Evolutionary conservation across 30 jellyfish, hydroid and myxozoan genomes (phyloP), one percentile per base, ranked within the genome.

Genomic region (Hydractinia symbiolongicarpus): DNA sequence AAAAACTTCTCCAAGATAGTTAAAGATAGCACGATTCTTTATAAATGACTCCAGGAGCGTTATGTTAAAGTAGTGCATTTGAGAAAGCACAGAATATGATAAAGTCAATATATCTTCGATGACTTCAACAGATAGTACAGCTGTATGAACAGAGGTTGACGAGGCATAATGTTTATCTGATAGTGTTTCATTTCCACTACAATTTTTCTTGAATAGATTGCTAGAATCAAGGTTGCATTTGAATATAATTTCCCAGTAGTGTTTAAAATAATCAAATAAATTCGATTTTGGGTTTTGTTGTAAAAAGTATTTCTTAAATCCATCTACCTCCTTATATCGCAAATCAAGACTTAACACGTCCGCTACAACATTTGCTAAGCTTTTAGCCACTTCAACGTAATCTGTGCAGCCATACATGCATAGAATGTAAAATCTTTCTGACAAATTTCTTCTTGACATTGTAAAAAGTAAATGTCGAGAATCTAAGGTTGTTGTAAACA

Each of bases 11-110:
- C 4, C 44, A 57, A 72, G 44, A 30, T 17, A 21, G 16, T 30
- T 50, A 4, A 21, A 57, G 4, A 15, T 17, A 17, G 15, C 17
- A 67, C 98, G 87, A 5, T 11, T 9, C 21, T 61, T 53, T 51
- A 72, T 86, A 21, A 0, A 1, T 30, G 44, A 30, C 44, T 30
- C 2, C 44, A 30, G 2, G 2, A 2, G 2, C 44, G 1, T 30
- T 30, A 30, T 30, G 2, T 30, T 30, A 30, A 30, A 30, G 44
- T 1, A 30, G 44, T 2, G 1, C 2, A 30, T 30, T 30, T 30
- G 1, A 30, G 44, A 30, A 30, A 30, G 2, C 44, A 30, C 1
- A 30, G 1, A 0, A 30, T 0, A 30, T 0, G 2, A 30, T 30
- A 30, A 30, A 30, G 1, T 30, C 44, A 30, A 30, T 30, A 30